Conservation (phyloP, 2,797 vertebrate species). For the Caiman crocodilus region DNA sequence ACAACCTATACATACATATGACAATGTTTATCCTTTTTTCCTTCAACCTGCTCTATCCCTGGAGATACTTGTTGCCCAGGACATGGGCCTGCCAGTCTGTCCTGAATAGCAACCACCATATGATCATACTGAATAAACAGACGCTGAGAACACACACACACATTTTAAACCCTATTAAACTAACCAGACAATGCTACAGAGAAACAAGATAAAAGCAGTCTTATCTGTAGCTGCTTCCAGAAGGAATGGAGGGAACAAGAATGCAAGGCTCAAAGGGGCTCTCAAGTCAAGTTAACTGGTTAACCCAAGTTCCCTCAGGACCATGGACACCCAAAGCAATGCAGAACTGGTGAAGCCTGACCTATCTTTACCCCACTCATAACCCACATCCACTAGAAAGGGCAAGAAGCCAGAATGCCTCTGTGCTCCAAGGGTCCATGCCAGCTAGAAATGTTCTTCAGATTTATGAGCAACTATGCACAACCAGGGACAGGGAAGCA, state of each 20-base stretch:
- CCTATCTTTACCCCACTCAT: not conserved
- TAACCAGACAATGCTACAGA: not conserved
- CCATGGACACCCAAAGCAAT: not conserved
- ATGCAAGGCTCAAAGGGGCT: not conserved
- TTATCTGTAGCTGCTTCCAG: not conserved
- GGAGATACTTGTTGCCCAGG: too few species aligned
- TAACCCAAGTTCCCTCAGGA: not conserved
- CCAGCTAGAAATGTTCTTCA: not conserved
- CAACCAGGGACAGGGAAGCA: not conserved
- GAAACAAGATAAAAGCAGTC: not conserved
- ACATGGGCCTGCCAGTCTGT: too few species aligned
- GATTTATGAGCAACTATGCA: not conserved
- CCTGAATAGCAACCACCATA: too few species aligned
- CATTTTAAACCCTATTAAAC: not conserved
- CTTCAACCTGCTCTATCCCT: too few species aligned
- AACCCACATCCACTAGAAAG: not conserved
- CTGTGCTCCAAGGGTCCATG: not conserved
- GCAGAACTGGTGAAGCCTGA: not conserved
- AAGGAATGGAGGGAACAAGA: not conserved
- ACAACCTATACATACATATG: too few species aligned
- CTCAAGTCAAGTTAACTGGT: not conserved
- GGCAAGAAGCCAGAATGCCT: not conserved
- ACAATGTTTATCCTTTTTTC: too few species aligned
- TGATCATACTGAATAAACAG: too few species aligned
- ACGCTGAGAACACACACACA: too few species aligned